These are phyloP conservation scores for Serrognathus titanus DNA, from an alignment of 2,888 invertebrate species.

Conservation along the genomic window DNA sequence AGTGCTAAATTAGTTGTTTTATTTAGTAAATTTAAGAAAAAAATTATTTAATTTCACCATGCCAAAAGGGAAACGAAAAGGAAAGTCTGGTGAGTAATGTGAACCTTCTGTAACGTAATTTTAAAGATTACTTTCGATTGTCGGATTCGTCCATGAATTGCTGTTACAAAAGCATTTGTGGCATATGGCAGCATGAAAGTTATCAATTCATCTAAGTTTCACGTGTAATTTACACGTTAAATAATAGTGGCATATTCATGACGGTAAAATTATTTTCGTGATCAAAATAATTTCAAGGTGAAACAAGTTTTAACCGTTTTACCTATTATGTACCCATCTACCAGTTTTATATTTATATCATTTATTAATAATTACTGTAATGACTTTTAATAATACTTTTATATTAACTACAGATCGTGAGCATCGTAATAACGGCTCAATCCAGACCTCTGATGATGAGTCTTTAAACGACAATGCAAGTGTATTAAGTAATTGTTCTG, in stretches of 20 bases:
- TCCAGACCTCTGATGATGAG: conserved; percentile 58
- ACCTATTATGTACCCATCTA: too few relatives aligned
- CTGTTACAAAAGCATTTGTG: conserved; percentile 9
- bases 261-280: background rate
- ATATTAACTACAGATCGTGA: conserved; percentile 26
- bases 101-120: conserved; percentile 10
- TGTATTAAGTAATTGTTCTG: conserved; percentile 75
- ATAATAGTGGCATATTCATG: background rate
- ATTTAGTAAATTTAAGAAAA: conserved; percentile 54
- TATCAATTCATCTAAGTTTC: background rate
- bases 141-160: conserved; percentile 6
- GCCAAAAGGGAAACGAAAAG: conserved; percentile 76
- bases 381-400: background rate
- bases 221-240: background rate
- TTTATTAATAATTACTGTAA: too few relatives aligned
- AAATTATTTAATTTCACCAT: conserved; percentile 50
- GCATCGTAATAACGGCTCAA: conserved; percentile 33
- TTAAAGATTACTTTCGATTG: conserved; percentile 17
- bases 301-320: too few relatives aligned
- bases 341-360: too few relatives aligned
- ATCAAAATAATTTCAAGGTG: too few relatives aligned
- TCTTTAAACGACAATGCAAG: conserved; percentile 77
- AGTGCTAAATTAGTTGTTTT: conserved; percentile 58
- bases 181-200: conserved; percentile 22
- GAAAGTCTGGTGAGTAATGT: conserved; percentile 63